Conservation (phyloP, 2,113 vertebrate species). For the Panthera leo region DNA sequence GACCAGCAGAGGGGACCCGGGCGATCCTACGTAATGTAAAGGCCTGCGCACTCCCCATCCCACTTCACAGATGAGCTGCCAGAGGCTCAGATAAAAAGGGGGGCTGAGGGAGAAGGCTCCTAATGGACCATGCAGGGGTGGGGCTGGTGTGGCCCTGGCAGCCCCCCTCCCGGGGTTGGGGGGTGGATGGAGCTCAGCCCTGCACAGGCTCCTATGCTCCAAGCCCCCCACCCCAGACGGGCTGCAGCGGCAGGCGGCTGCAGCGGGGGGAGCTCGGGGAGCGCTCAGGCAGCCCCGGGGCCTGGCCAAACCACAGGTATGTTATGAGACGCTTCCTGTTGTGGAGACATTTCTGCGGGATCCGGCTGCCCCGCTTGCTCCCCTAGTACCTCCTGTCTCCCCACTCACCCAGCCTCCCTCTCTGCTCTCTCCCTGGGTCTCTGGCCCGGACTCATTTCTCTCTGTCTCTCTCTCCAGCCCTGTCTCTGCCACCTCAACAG, state of each 20-base stretch:
- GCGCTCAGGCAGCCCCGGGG: constrained; percentile 79
- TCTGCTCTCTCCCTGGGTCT: not conserved
- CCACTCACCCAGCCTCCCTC: not conserved
- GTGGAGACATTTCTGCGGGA: constrained; percentile 86
- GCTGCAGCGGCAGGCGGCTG: not conserved
- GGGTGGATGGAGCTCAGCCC: not conserved
- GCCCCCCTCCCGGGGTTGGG: not conserved
- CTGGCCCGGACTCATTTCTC: not conserved
- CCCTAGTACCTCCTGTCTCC: not conserved
- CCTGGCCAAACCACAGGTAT: constrained; percentile 89
- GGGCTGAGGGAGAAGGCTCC: not conserved
- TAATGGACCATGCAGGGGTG: not conserved
- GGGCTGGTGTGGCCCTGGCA: not conserved
- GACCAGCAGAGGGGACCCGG: not conserved
- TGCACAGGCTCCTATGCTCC: not conserved
- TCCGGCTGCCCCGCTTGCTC: constrained; percentile 62
- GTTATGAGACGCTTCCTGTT: constrained; percentile 90
- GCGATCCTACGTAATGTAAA: not conserved
- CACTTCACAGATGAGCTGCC: not conserved
- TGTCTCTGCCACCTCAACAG: not conserved
- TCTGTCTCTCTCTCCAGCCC: not conserved
- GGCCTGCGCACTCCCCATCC: not conserved
- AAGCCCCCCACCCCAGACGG: constrained; percentile 11
- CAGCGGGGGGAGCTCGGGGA: constrained; percentile 13
- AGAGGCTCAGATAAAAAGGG: not conserved